Conservation (phyloP, 2,113 vertebrate species). For the Cromileptes altivelis region DNA sequence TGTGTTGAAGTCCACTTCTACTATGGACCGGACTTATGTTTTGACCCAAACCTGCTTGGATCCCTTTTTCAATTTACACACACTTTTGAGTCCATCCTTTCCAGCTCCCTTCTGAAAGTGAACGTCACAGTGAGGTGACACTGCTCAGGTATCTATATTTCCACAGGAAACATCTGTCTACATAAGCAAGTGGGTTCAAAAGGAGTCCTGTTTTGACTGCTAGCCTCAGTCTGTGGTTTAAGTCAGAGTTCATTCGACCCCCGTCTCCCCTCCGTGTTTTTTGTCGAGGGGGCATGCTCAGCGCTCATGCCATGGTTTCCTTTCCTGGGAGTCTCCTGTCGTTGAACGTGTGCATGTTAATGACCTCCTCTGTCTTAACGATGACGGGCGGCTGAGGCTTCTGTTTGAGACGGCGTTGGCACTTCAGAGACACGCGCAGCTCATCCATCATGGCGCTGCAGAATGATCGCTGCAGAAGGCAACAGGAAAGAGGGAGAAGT, state of each 20-base stretch:
- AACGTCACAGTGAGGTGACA: constrained; percentile 94
- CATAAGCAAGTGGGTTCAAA: constrained; percentile 71
- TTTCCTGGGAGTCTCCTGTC: constrained; percentile 99
- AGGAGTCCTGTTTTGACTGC: constrained; percentile 73
- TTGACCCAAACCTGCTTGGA: constrained; percentile 74
- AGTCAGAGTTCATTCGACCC: constrained; percentile 54
- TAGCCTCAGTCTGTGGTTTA: constrained; percentile 53
- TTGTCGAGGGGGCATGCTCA: constrained; percentile 25
- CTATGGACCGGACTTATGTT: constrained; percentile 68
- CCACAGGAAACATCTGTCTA: constrained; percentile 98
- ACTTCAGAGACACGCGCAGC: constrained; percentile 96
- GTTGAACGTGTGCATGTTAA: constrained; percentile 99
- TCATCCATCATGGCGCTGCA: constrained; percentile 99
- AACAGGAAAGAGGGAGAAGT: constrained; percentile 29
- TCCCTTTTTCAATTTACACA: constrained; percentile 69
- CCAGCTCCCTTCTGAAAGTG: constrained; percentile 86
- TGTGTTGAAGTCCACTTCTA: constrained; percentile 58
- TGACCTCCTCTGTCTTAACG: constrained; percentile 98
- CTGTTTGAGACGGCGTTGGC: constrained; percentile 96
- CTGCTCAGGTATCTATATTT: constrained; percentile 96
- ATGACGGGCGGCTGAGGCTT: constrained; percentile 97
- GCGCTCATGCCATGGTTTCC: constrained; percentile 96
- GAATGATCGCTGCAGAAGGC: constrained; percentile 92
- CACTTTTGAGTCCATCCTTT: constrained; percentile 52
- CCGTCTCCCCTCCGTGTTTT: constrained; percentile 25